Evolutionary conservation across 1,140 invertebrate genomes (phyloP), one percentile per base, ranked within the genome.

Genomic region (Gonioctena quinquepunctata): DNA sequence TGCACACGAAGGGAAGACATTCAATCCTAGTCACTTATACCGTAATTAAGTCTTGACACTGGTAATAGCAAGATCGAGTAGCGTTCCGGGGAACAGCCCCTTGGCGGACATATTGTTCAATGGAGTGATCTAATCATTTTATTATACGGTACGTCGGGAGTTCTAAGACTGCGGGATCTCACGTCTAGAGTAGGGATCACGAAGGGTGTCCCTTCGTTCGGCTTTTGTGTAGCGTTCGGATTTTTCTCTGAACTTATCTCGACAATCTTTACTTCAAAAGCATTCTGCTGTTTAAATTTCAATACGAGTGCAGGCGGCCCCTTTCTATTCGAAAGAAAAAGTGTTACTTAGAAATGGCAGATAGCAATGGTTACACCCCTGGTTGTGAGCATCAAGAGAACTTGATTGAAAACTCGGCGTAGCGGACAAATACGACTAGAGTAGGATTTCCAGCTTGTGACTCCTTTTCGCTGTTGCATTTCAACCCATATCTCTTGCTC

Each of bases 331-430:
- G 69, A 72, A 59, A 64, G 64, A 65, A 72, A 69, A 73, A 73
- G 62, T 72, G 63, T 63, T 48, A 64, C 68, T 70, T 66, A 71
- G 70, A 75, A 73, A 73, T 66, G 69, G 54, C 18, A 69, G 70
- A 75, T 72, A 66, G 73, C 48, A 71, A 70, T 71, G 72, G 74
- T 71, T 77, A 79, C 77, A 78, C 71, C 75, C 66, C 77, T 79
- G 74, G 77, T 77, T 76, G 61, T 54, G 16, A 23, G 27, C 61
- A 48, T 81, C 79, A 81, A 81, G 79, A 74, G 77, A 76, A 77
- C 77, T 80, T 81, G 79, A 81, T 81, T 81, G 80, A 80, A 80
- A 81, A 80, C 79, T 72, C 79, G 77, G 59, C 80, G 74, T 78
- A 80, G 80, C 78, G 80, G 72, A 80, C 74, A 77, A 80, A 80